Conservation (phyloP, 2,113 vertebrate genomes). For the Charina bottae region DNA sequence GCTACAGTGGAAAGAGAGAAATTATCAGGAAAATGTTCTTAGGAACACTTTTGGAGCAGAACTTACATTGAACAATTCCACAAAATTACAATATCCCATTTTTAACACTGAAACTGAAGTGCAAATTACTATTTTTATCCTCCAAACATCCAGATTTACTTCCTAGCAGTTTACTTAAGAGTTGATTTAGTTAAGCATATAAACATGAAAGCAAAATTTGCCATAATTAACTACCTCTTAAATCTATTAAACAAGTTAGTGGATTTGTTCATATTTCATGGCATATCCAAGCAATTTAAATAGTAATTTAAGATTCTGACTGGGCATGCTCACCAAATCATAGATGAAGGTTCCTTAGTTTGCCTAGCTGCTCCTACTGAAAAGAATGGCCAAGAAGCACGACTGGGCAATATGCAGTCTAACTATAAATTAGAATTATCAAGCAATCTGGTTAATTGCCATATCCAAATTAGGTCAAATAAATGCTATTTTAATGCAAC, state of each 20-base stretch:
- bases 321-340: no score
- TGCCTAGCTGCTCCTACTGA: no score
- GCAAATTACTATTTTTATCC: background rate
- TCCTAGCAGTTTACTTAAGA: background rate
- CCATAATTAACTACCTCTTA: background rate
- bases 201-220: background rate
- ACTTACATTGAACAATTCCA: background rate
- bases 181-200: background rate
- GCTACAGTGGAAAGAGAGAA: background rate
- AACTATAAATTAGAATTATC: no score
- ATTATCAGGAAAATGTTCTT: background rate
- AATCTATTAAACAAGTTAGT: background rate
- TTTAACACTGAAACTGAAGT: background rate
- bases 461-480: no score
- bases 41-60: background rate
- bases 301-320: no score
- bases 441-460: no score
- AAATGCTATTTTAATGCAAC: background rate
- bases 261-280: background rate
- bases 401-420: no score
- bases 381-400: no score
- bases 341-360: no score
- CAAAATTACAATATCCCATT: background rate
- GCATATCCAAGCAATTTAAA: no score
- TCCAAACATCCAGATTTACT: background rate